Evolutionary conservation across 2,113 vertebrate species (phyloP).

Genomic region (Pseudopodoces humilis): DNA sequence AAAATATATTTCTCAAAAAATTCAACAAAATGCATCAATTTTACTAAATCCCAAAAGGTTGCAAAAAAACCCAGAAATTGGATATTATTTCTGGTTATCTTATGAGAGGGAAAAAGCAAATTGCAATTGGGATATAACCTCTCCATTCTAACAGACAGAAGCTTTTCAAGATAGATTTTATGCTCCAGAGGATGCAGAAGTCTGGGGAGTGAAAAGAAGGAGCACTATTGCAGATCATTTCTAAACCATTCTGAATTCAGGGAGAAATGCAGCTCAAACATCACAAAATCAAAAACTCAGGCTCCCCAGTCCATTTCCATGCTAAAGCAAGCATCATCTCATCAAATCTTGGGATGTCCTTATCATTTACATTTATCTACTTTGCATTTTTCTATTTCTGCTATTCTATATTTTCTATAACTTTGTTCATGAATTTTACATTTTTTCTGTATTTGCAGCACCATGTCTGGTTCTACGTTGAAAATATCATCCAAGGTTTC

Average conservation of each 20-base stretch:
- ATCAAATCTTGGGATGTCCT: neutral
- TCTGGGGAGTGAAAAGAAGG: neutral
- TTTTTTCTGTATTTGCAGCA: neutral
- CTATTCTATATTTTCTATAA: neutral
- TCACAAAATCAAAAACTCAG: neutral
- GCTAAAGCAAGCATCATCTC: neutral
- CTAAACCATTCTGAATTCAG: neutral
- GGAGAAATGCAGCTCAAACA: neutral
- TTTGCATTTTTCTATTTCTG: neutral
- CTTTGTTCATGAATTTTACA: neutral
- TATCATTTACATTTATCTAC: neutral
- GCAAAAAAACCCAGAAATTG: neutral
- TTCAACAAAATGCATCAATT: neutral
- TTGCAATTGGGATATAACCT: neutral
- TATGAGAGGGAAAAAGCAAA: neutral
- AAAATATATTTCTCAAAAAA: neutral
- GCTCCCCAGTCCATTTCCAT: neutral
- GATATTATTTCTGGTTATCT: neutral
- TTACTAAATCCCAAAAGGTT: neutral
- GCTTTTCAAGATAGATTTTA: neutral
- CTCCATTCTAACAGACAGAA: neutral
- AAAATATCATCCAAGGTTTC: neutral
- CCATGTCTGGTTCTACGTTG: neutral
- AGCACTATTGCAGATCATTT: neutral
- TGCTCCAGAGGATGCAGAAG: neutral